phyloP scores from a whole-genome alignment of 2,113 vertebrate genomes.

The Brachypodius melanocephalos region DNA sequence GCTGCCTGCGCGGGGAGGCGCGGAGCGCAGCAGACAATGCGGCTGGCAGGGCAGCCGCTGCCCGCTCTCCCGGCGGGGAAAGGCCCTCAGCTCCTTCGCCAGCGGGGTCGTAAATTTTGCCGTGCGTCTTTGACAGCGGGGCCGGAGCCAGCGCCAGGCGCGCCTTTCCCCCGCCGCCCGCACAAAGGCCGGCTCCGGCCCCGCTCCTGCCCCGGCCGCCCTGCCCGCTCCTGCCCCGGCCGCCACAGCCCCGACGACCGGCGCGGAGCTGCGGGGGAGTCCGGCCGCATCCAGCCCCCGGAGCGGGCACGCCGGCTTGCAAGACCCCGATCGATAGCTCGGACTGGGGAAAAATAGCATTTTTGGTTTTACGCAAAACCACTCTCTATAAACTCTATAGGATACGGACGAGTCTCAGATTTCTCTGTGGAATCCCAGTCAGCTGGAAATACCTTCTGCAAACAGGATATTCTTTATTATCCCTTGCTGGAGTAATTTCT shows the following conservation, averaged over 20 bases:
- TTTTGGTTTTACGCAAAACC: neutral
- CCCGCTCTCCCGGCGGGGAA: slow-evolving; percentile 71
- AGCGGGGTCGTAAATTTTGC: slow-evolving; percentile 76
- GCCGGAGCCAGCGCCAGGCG: neutral
- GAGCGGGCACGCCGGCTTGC: neutral
- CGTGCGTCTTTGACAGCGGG: slow-evolving; percentile 67
- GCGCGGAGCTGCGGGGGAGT: neutral
- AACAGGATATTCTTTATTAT: slow-evolving; percentile 55
- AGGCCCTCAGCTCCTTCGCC: slow-evolving; percentile 76
- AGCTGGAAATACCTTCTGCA: slow-evolving; percentile 38
- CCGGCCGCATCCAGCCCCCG: neutral
- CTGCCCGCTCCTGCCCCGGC: neutral
- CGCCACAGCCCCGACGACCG: neutral
- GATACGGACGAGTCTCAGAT: neutral
- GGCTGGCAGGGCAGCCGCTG: slow-evolving; percentile 74
- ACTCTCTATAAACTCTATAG: neutral
- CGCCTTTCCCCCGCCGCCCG: neutral
- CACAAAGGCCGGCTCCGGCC: neutral
- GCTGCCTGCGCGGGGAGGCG: neutral
- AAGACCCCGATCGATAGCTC: neutral
- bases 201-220: neutral
- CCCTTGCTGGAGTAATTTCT: slow-evolving; percentile 33
- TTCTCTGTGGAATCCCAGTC: neutral
- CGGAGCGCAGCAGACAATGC: slow-evolving; percentile 69
- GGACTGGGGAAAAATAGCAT: neutral